Base-by-base conservation (phyloP, 2,113 vertebrate genomes). In the Aegypius monachus region DNA sequence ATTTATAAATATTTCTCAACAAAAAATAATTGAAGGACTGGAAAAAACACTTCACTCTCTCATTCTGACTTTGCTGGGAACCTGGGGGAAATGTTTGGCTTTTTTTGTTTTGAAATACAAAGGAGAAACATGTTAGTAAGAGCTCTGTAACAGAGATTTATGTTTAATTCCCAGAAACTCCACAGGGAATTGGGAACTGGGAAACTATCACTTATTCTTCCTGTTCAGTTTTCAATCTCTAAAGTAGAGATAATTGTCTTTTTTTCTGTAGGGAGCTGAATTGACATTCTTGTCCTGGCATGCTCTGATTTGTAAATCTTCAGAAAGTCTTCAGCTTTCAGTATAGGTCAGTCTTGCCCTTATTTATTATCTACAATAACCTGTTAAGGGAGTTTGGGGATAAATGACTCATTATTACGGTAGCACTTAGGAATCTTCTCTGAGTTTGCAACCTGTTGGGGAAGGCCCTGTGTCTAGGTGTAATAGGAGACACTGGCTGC, bases 361-460 rank as follows among this genome's bases (percentile, higher is more conserved):
- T 91, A 95, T 91, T 93, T 92, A 89, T 96, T 84, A 53, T 21
- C 50, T 84, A 79, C 62, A 90, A 94, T 94, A 95, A 92, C 86
- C 65, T 95, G 80, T 31, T 79, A 34, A 56, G 91, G 86, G 92
- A 87, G 32, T 65, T 42, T 79, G 83, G 43, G 73, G 26, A 48
- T 72, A 65, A 95, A 87, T 85, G 83, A 94, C 81, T 95, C 78
- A 82, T 85, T 86, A 61, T 95, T 95, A 94, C 6, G 0, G 81
- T 95, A 93, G 78, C 78, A 80, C 50, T 87, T 45, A 82, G 81
- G 93, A 97, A 96, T 91, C 92, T 93, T 73, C 79, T 40, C 77
- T 27, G 75, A 78, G 62, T 70, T 88, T 63, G 32, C 77, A 93
- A 94, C 91, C 81, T 93, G 88, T 89, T 75, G 73, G 66, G 77